Evolutionary conservation across 2,888 invertebrate genomes (phyloP).

Genomic region (Oxyteleia sp.): DNA sequence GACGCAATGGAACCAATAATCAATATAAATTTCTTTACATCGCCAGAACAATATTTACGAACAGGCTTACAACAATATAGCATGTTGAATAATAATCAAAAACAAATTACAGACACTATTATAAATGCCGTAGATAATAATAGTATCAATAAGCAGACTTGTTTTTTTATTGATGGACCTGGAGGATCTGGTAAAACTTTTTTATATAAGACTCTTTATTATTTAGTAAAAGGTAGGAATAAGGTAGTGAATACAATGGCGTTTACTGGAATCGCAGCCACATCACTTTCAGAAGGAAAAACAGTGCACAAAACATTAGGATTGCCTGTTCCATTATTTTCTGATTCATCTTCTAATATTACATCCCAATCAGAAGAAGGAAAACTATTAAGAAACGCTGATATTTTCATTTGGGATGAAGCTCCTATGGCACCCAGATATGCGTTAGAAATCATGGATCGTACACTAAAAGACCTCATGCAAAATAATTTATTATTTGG

Average conservation of each 20-base stretch:
- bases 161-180: too few species aligned
- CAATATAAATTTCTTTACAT: too few species aligned
- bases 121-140: neutral
- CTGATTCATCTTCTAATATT: neutral
- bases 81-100: too few species aligned
- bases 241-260: slow-evolving; percentile 9
- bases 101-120: neutral
- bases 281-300: neutral
- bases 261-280: neutral
- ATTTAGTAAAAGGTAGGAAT: neutral
- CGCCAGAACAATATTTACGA: too few species aligned
- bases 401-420: neutral
- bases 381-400: neutral
- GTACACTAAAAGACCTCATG: neutral
- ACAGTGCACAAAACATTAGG: neutral
- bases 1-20: too few species aligned
- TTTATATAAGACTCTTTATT: slow-evolving; percentile 12
- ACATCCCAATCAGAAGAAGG: neutral
- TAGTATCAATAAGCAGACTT: neutral
- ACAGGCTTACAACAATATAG: too few species aligned
- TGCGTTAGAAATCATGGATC: neutral
- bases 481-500: neutral
- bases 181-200: too few species aligned
- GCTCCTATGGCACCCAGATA: neutral
- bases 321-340: neutral